phyloP scores from a whole-genome alignment of 2,888 invertebrate genomes.

The Thymelicus acteon region DNA sequence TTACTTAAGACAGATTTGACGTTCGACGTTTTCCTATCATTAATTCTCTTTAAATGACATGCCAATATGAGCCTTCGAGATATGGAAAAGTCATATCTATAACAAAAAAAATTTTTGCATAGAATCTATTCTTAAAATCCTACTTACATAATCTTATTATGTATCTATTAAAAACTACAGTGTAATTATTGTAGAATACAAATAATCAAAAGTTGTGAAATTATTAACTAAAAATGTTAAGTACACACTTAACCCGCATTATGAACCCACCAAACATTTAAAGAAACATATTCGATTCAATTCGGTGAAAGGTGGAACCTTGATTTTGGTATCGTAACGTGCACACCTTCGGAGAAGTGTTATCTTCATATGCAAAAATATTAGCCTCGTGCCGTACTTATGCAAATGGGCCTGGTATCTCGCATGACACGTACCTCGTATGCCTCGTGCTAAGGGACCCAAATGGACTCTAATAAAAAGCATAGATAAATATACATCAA shows the following conservation, averaged over 20 bases:
- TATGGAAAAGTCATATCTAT: no score
- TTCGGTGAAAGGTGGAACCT: slow-evolving; percentile 15
- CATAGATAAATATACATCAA: slow-evolving; percentile 69
- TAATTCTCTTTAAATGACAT: no score
- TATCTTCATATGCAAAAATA: slow-evolving; percentile 82
- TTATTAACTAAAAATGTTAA: no score
- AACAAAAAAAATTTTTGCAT: no score
- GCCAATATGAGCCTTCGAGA: no score
- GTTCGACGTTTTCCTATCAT: no score
- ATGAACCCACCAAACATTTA: slow-evolving; percentile 14
- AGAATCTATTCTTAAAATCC: no score
- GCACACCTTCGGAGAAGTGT: slow-evolving; percentile 70
- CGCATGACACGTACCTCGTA: slow-evolving; percentile 65
- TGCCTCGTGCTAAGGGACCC: slow-evolving; percentile 69
- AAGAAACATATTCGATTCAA: slow-evolving; percentile 25
- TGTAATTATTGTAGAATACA: neutral
- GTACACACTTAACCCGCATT: neutral
- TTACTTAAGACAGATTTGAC: no score
- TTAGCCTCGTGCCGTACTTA: slow-evolving; percentile 81
- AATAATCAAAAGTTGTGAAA: neutral
- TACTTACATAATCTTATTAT: no score
- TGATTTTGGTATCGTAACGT: slow-evolving; percentile 43
- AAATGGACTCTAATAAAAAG: slow-evolving; percentile 64
- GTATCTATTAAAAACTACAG: no score
- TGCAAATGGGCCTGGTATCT: slow-evolving; percentile 71